Evolutionary conservation across 2,888 invertebrate species (phyloP), one percentile per base, ranked within the genome.

Genomic region (Odontocolon sp.): DNA sequence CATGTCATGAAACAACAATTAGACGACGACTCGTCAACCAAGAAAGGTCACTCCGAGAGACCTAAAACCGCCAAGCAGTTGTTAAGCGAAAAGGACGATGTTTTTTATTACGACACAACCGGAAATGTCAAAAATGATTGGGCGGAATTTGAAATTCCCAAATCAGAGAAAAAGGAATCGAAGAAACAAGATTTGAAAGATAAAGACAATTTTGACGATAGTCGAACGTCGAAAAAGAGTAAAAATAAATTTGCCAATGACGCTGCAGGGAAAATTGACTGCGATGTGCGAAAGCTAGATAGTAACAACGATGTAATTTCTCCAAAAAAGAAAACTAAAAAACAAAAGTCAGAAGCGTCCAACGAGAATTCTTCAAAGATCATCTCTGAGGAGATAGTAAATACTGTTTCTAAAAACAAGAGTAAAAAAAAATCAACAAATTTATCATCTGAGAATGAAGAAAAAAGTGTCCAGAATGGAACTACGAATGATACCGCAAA

Each of bases 1-100:
- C 91, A 92, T 74, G 92, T 93, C 70, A 94, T 96, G 93, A 94
- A 94, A 87, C 91, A 93, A 78, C 94, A 94, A 81, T 87, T 94
- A 14, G 80, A 92, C 52, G 90, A 82, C 6, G 79, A 72, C 45
- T 47, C 71, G 16, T 77, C 77, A 14, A 79, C 79, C n/a, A 64
- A 84, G 54, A 64, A 61, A n/a, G 1, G 33, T 8, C 8, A 18
- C 0, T 61, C 66, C 16, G 67, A 77, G 9, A 85, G 79, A 68
- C 45, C 77, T 5, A 89, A 87, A 77, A 80, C 86, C n/a, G 87
- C 85, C 0, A 87, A 84, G 68, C 80, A 88, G 59, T 80, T 88
- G 18, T 80, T 89, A 8, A 91, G 92, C 2, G 92, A 92, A 84
- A 91, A 91, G 70, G 91, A 92, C 59, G 90, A 85, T 50, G 68